These are phyloP conservation scores for Sylvietta virens DNA, from an alignment of 2,113 vertebrate species.

Conservation along the genomic window DNA sequence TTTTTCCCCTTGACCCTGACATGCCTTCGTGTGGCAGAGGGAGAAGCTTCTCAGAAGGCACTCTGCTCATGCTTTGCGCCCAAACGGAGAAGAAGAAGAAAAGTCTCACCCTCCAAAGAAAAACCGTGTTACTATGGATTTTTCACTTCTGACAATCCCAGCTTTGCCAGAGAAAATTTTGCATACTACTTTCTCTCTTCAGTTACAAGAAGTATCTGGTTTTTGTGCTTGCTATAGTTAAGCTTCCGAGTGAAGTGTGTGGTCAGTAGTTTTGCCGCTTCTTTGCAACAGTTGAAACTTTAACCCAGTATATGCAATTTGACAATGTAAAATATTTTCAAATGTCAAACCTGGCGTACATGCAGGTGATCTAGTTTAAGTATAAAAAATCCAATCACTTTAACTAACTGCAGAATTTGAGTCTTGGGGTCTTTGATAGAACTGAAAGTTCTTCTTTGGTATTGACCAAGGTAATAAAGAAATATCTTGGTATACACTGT, in stretches of 20 bases:
- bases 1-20: constrained; percentile 71
- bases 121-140: constrained; percentile 89
- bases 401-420: not conserved
- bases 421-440: not conserved
- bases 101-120: constrained; percentile 65
- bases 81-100: constrained; percentile 74
- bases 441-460: not conserved
- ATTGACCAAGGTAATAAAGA: not conserved
- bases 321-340: not conserved
- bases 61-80: constrained; percentile 77
- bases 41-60: constrained; percentile 84
- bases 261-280: constrained; percentile 62
- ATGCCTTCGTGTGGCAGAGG: constrained; percentile 75
- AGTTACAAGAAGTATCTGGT: constrained; percentile 72
- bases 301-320: not conserved
- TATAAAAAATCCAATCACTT: not conserved
- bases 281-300: constrained; percentile 26
- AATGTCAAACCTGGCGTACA: not conserved
- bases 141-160: constrained; percentile 83
- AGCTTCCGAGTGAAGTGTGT: constrained; percentile 61
- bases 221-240: constrained; percentile 40
- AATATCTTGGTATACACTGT: not conserved
- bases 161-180: constrained; percentile 72
- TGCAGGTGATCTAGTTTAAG: not conserved
- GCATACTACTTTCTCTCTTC: constrained; percentile 68